These are phyloP conservation scores for Muscicapa adusta DNA, from an alignment of 2,113 vertebrate genomes.

Conservation along the genomic window DNA sequence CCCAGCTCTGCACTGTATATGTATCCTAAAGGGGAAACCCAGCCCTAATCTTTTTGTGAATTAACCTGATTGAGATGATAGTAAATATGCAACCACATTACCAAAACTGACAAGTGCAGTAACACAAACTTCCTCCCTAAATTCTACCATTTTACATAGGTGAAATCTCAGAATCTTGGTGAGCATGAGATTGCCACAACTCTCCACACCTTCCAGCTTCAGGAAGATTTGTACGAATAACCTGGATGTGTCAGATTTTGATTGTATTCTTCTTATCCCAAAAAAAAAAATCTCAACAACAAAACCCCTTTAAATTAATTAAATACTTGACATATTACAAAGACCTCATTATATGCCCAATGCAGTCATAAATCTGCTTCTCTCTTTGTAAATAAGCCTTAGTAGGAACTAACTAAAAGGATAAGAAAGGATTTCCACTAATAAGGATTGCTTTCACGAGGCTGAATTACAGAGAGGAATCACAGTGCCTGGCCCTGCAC, in stretches of 20 bases:
- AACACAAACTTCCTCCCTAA: not conserved
- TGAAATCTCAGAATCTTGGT: not conserved
- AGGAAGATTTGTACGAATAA: not conserved
- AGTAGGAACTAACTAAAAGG: not conserved
- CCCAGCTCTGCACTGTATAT: not conserved
- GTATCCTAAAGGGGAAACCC: not conserved
- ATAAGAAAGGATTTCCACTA: conserved; percentile 26
- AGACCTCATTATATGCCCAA: not conserved
- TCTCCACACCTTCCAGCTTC: not conserved
- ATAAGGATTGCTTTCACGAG: not conserved
- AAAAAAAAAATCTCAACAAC: not conserved
- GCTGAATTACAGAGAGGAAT: not conserved
- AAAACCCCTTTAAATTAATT: conserved; percentile 9
- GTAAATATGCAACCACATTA: not conserved
- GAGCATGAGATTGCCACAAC: not conserved
- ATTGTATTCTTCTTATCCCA: not conserved
- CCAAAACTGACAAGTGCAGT: not conserved
- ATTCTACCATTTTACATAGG: not conserved
- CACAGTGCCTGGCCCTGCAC: not conserved
- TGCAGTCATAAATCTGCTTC: not conserved
- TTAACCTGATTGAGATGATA: not conserved
- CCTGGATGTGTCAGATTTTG: not conserved
- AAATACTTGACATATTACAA: conserved; percentile 38
- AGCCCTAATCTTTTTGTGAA: not conserved
- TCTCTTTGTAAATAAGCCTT: conserved; percentile 8